These are phyloP conservation scores for Oscheius myriophilus DNA, from an alignment of 2,888 invertebrate genomes.

Conservation along the genomic window DNA sequence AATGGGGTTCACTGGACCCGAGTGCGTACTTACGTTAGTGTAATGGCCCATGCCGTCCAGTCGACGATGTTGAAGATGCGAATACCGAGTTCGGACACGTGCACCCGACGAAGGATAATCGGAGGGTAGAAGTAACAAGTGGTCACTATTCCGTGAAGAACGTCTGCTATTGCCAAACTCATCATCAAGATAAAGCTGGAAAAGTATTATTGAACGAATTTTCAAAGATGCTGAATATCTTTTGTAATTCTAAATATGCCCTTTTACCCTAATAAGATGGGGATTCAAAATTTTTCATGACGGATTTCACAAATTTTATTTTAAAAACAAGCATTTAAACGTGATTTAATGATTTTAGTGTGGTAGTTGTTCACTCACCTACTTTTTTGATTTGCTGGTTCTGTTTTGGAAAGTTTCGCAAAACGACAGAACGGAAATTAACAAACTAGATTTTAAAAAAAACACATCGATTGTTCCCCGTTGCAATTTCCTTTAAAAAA, in stretches of 20 bases:
- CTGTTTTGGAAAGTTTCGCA: too few species aligned
- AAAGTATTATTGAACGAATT: neutral
- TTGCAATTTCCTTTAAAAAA: too few species aligned
- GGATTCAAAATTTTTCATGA: too few species aligned
- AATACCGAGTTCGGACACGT: conserved; percentile 58
- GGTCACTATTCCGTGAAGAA: conserved; percentile 68
- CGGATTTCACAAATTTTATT: too few species aligned
- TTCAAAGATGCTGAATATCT: neutral
- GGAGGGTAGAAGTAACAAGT: conserved; percentile 69
- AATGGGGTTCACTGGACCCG: neutral
- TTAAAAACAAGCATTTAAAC: too few species aligned
- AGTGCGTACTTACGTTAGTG: conserved; percentile 60
- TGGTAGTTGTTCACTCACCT: too few species aligned
- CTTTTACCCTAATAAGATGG: too few species aligned
- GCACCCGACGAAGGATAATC: conserved; percentile 58
- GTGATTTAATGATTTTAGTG: too few species aligned
- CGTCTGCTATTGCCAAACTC: conserved; percentile 68
- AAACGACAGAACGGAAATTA: too few species aligned
- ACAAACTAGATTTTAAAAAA: too few species aligned
- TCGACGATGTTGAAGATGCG: conserved; percentile 69
- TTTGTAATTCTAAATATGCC: neutral
- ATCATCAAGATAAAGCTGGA: conserved; percentile 68
- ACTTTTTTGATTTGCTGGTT: too few species aligned
- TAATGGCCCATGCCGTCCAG: conserved; percentile 71
- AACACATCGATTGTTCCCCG: too few species aligned